Percentiles rank a stretch among this genome's conserved stretches.
phyloP scores from a whole-genome alignment of 1,140 invertebrate species.

The Bombus pyrosoma region DNA sequence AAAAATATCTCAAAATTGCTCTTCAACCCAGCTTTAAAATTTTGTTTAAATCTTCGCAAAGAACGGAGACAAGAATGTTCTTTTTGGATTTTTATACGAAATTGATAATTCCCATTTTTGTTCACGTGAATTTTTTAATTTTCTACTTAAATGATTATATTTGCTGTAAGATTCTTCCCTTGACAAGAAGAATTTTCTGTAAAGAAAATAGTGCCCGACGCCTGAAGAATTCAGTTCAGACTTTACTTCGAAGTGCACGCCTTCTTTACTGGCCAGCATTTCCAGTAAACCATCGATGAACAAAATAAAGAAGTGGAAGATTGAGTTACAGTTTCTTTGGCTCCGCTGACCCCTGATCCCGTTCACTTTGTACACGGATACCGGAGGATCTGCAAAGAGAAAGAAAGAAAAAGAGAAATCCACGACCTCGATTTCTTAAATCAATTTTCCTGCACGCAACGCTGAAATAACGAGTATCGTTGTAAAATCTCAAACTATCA shows the following conservation, averaged over 20 bases:
- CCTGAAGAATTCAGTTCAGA: not conserved
- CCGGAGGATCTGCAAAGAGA: not conserved
- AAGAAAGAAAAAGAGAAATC: not conserved
- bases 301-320: constrained; percentile 18
- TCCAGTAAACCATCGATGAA: constrained; percentile 1
- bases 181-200: not conserved
- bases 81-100: too few relatives aligned
- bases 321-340: constrained; percentile 21
- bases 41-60: not conserved
- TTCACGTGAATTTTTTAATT: not conserved
- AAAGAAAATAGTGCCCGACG: not conserved
- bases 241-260: not conserved
- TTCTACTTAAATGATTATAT: not conserved
- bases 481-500: not conserved
- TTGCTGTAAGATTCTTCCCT: not conserved
- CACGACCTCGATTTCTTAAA: not conserved
- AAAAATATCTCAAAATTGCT: not conserved
- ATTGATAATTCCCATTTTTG: not conserved
- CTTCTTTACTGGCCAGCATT: not conserved
- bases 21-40: not conserved
- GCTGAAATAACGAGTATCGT: not conserved
- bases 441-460: not conserved
- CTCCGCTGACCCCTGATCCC: constrained; percentile 8
- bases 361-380: constrained; percentile 10
- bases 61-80: too few relatives aligned